Conservation (phyloP, 2,113 vertebrate species). For the Stictonetta naevosa region DNA sequence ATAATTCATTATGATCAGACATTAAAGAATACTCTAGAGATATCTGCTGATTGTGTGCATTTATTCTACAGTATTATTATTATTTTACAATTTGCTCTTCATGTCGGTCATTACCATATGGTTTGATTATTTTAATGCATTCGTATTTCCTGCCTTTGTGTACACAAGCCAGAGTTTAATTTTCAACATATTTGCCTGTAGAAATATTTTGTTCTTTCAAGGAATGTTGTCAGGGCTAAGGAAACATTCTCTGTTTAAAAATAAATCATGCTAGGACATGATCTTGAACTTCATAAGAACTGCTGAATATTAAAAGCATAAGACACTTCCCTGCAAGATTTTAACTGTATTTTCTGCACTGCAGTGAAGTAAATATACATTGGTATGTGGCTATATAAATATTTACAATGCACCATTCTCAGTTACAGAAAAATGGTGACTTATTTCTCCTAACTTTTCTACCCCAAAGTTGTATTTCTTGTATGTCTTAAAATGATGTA, state of each 20-base stretch:
- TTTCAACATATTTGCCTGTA: neutral
- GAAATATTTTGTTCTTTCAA: conserved; percentile 6
- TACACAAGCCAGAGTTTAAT: neutral
- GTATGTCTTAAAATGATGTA: neutral
- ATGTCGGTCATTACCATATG: neutral
- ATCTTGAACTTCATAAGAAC: neutral
- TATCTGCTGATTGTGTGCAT: neutral
- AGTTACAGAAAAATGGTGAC: neutral
- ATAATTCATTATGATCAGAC: conserved; percentile 51
- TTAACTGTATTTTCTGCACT: neutral
- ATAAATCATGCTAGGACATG: neutral
- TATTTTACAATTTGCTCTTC: conserved; percentile 7
- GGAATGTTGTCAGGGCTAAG: neutral
- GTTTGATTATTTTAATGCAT: neutral
- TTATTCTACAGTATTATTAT: neutral
- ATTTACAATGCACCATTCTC: neutral
- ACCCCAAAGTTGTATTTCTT: neutral
- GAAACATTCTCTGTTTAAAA: neutral
- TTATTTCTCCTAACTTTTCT: neutral
- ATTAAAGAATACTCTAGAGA: conserved; percentile 47
- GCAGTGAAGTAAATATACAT: neutral
- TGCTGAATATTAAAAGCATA: neutral
- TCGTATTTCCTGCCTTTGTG: neutral
- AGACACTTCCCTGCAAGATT: neutral
- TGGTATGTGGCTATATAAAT: neutral